These are phyloP conservation scores for Periophthalmus magnuspinnatus DNA, from an alignment of 2,797 vertebrate species.

Conservation along the genomic window DNA sequence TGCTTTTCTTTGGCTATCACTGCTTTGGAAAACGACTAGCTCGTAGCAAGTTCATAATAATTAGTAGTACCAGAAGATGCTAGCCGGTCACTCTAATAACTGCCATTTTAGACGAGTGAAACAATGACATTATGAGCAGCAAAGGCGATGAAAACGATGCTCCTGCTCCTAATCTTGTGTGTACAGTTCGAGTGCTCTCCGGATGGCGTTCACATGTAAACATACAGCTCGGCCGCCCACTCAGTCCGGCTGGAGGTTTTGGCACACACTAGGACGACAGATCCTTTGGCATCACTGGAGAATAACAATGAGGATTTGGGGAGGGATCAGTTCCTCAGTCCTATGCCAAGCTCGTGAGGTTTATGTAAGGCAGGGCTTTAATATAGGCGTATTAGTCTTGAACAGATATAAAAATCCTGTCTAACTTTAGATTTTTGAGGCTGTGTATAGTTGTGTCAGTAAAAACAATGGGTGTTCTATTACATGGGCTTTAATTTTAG, in stretches of 20 bases:
- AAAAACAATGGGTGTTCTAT: not conserved
- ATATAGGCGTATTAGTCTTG: conserved; percentile 31
- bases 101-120: conserved; percentile 12
- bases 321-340: conserved; percentile 70
- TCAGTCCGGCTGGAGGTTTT: conserved; percentile 68
- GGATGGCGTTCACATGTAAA: conserved; percentile 61
- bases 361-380: conserved; percentile 69
- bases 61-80: not conserved
- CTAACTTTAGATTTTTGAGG: not conserved
- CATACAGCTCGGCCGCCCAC: conserved; percentile 51
- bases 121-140: conserved; percentile 31
- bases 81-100: not conserved
- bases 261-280: conserved; percentile 61
- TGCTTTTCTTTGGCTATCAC: no score
- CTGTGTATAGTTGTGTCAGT: not conserved
- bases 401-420: conserved; percentile 64
- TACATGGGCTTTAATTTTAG: not conserved
- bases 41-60: no score
- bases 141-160: conserved; percentile 36
- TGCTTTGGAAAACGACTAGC: no score
- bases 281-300: conserved; percentile 69
- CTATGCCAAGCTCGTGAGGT: conserved; percentile 62
- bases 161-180: conserved; percentile 51
- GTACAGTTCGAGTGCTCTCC: conserved; percentile 57
- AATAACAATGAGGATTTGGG: conserved; percentile 78